A percentile compares a stretch with the other conserved stretches of the same genome.
These are phyloP conservation scores for Dolichomitus sp. DNA, from an alignment of 2,888 invertebrate species.

Conservation along the genomic window DNA sequence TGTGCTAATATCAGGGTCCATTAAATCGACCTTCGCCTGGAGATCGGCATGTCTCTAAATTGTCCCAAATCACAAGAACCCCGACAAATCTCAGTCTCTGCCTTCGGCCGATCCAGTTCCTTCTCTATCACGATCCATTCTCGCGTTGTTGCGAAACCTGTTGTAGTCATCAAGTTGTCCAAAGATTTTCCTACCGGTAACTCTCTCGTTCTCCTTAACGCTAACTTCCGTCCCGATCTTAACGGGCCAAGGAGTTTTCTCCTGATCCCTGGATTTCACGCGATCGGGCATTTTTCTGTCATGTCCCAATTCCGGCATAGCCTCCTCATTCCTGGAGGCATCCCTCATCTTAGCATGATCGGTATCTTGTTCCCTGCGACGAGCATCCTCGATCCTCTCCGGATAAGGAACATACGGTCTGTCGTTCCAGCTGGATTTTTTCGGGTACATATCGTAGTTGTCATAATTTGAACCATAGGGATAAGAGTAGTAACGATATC, in stretches of 20 bases:
- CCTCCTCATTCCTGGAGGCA: conserved; percentile 64
- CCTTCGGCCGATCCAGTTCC: conserved; percentile 30
- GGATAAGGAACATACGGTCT: conserved; percentile 67
- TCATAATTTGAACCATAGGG: conserved; percentile 75
- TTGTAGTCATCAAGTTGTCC: conserved; percentile 79
- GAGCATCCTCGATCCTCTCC: conserved; percentile 70
- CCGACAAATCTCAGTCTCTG: conserved; percentile 32
- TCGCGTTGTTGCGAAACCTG: conserved; percentile 71
- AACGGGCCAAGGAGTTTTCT: conserved; percentile 80
- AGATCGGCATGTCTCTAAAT: background rate
- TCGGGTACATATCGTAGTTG: conserved; percentile 75
- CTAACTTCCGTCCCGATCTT: conserved; percentile 81
- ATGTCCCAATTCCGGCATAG: conserved; percentile 56
- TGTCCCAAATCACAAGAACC: background rate
- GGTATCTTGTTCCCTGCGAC: conserved; percentile 70
- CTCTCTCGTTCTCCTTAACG: conserved; percentile 82
- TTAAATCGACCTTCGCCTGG: background rate
- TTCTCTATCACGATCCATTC: conserved; percentile 41
- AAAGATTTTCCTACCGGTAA: conserved; percentile 81
- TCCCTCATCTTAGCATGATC: conserved; percentile 72
- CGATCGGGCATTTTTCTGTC: conserved; percentile 61
- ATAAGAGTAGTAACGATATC: conserved; percentile 76
- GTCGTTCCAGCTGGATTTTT: conserved; percentile 77
- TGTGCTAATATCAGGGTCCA: background rate
- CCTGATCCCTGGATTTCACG: conserved; percentile 63